These are phyloP conservation scores for Drosophila lacertosa DNA, from an alignment of 1,140 invertebrate species.

Conservation along the genomic window DNA sequence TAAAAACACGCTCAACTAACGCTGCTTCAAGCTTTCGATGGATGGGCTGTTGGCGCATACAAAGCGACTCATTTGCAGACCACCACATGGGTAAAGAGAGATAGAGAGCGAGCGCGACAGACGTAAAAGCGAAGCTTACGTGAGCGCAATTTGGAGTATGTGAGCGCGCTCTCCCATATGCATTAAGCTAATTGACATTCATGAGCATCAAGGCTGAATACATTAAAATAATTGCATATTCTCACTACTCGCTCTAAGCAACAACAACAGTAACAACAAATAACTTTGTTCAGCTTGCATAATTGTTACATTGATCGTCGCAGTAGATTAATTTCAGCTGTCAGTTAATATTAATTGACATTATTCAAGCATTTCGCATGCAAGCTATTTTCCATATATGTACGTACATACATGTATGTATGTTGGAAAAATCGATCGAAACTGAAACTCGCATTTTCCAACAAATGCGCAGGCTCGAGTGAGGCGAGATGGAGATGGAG, in stretches of 20 bases:
- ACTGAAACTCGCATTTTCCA: slow-evolving; percentile 18
- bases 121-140: not conserved
- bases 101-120: slow-evolving; percentile 18
- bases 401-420: slow-evolving; percentile 2
- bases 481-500: slow-evolving; percentile 9
- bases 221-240: slow-evolving; percentile 81
- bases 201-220: slow-evolving; percentile 76
- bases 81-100: slow-evolving; percentile 10
- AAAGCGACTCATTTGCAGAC: slow-evolving; percentile 69
- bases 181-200: slow-evolving; percentile 74
- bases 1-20: slow-evolving; percentile 40
- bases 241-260: slow-evolving; percentile 43
- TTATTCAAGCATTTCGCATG: slow-evolving; percentile 32
- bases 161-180: slow-evolving; percentile 23
- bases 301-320: slow-evolving; percentile 68
- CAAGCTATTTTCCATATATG: slow-evolving; percentile 43
- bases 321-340: slow-evolving; percentile 38
- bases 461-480: slow-evolving; percentile 26
- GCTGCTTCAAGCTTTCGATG: slow-evolving; percentile 27
- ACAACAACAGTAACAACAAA: slow-evolving; percentile 21
- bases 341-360: slow-evolving; percentile 30
- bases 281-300: slow-evolving; percentile 42
- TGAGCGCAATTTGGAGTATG: slow-evolving; percentile 38
- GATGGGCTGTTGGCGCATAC: slow-evolving; percentile 63
- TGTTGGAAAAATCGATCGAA: slow-evolving; percentile 70